These are phyloP conservation scores for Odontesthes bonariensis DNA, from an alignment of 2,113 vertebrate species.

Conservation along the genomic window DNA sequence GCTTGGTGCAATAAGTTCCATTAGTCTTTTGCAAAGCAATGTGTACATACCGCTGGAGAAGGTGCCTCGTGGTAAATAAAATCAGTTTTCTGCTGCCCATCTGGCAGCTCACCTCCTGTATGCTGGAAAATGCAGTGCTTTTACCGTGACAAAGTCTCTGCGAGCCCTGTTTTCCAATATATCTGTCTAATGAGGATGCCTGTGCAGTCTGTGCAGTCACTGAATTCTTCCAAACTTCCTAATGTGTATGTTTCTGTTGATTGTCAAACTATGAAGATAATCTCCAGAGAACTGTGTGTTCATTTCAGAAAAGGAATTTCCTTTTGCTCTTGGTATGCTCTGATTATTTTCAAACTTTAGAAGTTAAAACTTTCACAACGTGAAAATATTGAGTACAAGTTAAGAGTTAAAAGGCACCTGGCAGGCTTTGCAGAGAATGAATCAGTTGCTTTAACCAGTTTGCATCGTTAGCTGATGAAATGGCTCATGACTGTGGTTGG, in stretches of 20 bases:
- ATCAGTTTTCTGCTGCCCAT: background rate
- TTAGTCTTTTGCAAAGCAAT: too few species aligned
- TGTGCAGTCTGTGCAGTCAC: background rate
- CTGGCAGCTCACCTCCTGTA: background rate
- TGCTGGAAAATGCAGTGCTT: background rate
- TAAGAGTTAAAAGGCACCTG: too few species aligned
- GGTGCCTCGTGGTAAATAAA: too few species aligned
- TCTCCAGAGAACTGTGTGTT: too few species aligned
- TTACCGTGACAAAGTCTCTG: background rate
- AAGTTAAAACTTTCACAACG: background rate
- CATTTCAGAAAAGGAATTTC: background rate
- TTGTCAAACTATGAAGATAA: background rate
- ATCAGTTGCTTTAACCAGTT: background rate
- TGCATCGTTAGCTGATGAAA: background rate
- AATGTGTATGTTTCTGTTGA: background rate
- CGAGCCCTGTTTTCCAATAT: background rate
- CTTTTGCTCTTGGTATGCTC: background rate
- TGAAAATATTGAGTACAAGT: background rate
- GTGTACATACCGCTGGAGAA: too few species aligned
- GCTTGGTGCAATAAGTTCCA: too few species aligned
- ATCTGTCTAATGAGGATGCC: background rate
- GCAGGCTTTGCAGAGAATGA: too few species aligned
- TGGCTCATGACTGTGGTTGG: background rate
- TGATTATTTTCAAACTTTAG: background rate
- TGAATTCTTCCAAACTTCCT: background rate